Evolutionary conservation across 2,797 vertebrate genomes (phyloP).

Genomic region (Smutsia gigantea): DNA sequence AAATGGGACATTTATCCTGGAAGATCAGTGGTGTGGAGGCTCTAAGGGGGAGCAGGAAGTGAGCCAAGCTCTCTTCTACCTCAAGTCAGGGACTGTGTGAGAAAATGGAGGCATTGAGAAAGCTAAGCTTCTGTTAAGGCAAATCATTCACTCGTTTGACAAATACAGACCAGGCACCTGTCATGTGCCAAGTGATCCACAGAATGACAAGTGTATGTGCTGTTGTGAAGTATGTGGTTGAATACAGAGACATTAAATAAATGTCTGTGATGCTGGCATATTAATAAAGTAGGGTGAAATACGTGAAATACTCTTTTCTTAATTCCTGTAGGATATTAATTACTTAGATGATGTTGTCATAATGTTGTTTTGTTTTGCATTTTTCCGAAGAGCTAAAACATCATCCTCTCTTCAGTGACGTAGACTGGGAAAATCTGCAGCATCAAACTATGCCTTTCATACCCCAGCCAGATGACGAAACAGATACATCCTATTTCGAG

Average conservation of each 20-base stretch:
- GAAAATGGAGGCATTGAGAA: neutral
- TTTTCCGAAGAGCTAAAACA: slow-evolving; percentile 90
- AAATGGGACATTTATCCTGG: neutral
- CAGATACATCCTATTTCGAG: slow-evolving; percentile 97
- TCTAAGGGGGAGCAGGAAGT: neutral
- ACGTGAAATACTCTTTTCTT: neutral
- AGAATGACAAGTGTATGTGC: neutral
- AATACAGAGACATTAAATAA: neutral
- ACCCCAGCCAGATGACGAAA: slow-evolving; percentile 96
- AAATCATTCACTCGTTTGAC: neutral
- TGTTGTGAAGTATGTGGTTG: neutral
- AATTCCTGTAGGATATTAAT: neutral
- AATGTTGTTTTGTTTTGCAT: slow-evolving; percentile 32
- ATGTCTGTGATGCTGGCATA: neutral
- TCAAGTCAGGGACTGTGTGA: neutral
- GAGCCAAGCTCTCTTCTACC: neutral
- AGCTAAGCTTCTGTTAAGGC: neutral
- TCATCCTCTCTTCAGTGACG: slow-evolving; percentile 91
- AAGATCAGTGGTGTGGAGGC: neutral
- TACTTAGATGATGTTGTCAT: neutral
- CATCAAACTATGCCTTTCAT: slow-evolving; percentile 95
- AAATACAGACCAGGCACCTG: neutral
- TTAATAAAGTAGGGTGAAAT: neutral
- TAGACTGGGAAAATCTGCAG: slow-evolving; percentile 96
- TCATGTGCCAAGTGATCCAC: neutral